Percentiles rank a stretch among this genome's conserved stretches.
Evolutionary conservation across 2,888 invertebrate species (phyloP).

Genomic region (Epinotia nisella): DNA sequence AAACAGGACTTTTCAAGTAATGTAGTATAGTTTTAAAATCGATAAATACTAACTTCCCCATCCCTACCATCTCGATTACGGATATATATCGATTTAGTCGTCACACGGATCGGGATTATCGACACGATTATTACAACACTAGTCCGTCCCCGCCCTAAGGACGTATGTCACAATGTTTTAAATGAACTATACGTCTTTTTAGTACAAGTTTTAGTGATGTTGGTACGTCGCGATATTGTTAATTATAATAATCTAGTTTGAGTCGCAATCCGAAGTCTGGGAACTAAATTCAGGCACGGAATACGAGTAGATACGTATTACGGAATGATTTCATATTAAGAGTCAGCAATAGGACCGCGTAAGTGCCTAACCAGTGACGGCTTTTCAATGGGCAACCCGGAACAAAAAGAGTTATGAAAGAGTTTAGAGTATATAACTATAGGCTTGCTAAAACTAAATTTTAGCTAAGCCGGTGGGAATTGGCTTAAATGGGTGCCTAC

Average conservation of each 20-base stretch:
- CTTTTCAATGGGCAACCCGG: no score
- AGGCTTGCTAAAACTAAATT: no score
- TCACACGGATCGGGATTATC: conserved; percentile 9
- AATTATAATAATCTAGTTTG: conserved; percentile 10
- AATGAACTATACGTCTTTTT: not conserved
- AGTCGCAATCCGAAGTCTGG: conserved; percentile 1
- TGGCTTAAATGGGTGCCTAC: no score
- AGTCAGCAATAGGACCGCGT: no score
- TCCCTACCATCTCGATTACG: not conserved
- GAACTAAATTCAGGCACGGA: not conserved
- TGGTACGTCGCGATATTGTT: conserved; percentile 14
- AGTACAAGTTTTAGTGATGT: not conserved
- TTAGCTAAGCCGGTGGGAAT: no score
- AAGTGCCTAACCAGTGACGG: no score
- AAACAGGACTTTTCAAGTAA: no score
- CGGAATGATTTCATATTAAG: not conserved
- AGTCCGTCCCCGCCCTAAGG: not conserved
- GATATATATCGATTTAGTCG: conserved; percentile 6
- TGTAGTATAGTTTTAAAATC: not conserved
- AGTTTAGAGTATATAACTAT: no score
- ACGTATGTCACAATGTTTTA: not conserved
- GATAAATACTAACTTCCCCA: not conserved
- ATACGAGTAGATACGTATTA: not conserved
- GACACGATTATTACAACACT: conserved; percentile 21
- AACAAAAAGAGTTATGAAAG: no score